These are phyloP conservation scores for Crax fasciolata DNA, from an alignment of 2,797 vertebrate species.

Conservation along the genomic window DNA sequence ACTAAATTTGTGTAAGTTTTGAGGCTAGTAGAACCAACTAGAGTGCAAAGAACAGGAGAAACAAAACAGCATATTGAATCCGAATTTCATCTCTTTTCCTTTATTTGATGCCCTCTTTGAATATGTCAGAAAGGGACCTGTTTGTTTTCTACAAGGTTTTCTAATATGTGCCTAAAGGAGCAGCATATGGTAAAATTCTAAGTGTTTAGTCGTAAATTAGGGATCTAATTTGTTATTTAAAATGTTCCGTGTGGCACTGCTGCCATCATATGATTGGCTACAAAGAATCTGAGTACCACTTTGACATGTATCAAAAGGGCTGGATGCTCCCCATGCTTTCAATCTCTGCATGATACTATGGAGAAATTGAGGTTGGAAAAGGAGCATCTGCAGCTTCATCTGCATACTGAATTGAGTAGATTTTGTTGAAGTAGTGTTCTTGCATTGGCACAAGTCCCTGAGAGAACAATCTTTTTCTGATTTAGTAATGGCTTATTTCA, in stretches of 20 bases:
- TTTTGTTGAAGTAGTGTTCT: not conserved
- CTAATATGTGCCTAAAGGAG: not conserved
- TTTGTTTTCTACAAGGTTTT: not conserved
- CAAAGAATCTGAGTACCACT: not conserved
- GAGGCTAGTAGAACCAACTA: not conserved
- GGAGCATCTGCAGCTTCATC: not conserved
- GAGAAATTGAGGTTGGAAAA: not conserved
- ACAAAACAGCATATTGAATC: not conserved
- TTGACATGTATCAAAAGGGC: not conserved
- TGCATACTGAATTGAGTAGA: not conserved
- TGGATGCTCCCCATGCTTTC: not conserved
- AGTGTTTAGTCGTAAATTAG: not conserved
- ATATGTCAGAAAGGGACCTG: not conserved
- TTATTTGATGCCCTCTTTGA: not conserved
- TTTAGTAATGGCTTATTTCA: slow-evolving; percentile 6
- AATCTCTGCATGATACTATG: not conserved
- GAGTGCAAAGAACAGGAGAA: not conserved
- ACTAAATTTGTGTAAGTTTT: not conserved
- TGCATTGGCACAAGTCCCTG: not conserved
- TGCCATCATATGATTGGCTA: not conserved
- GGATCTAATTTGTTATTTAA: not conserved
- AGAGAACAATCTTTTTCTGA: not conserved
- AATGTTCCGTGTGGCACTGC: not conserved
- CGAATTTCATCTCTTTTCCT: not conserved
- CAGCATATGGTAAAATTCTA: not conserved